Percentiles rank a stretch among this genome's conserved stretches.
phyloP scores from a whole-genome alignment of 1,140 invertebrate genomes.

The Solenopsis invicta region DNA sequence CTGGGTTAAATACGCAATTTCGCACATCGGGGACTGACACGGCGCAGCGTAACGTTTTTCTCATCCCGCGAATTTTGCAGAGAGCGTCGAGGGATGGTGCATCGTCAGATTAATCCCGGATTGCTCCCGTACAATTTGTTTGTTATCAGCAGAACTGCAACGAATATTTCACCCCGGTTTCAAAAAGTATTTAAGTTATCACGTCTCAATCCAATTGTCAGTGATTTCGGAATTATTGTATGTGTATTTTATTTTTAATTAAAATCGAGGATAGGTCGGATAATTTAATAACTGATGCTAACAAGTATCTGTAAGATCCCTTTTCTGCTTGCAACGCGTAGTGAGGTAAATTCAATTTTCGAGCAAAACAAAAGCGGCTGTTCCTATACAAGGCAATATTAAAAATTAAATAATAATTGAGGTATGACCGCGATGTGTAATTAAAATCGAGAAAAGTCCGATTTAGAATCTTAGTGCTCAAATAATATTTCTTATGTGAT shows the following conservation, averaged over 20 bases:
- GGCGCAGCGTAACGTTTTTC: neutral
- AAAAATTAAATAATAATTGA: no score
- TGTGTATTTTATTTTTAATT: neutral
- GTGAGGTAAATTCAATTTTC: neutral
- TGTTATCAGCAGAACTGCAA: neutral
- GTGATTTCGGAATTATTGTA: neutral
- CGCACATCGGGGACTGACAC: neutral
- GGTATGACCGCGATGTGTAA: no score
- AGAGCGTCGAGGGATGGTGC: neutral
- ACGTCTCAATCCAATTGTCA: neutral
- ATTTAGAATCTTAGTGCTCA: no score
- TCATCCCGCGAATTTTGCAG: neutral
- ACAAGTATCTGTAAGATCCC: no score
- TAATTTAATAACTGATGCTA: no score
- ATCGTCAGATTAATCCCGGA: neutral
- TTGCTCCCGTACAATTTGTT: neutral
- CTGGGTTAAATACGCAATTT: slow-evolving; percentile 33
- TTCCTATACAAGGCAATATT: no score
- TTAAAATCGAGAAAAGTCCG: no score
- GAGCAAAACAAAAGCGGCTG: neutral
- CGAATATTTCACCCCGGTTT: neutral
- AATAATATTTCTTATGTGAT: no score
- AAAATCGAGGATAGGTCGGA: no score
- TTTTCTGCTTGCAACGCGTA: neutral
- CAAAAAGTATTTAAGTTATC: neutral